phyloP scores from a whole-genome alignment of 2,797 vertebrate species.

The Forpus xanthops region DNA sequence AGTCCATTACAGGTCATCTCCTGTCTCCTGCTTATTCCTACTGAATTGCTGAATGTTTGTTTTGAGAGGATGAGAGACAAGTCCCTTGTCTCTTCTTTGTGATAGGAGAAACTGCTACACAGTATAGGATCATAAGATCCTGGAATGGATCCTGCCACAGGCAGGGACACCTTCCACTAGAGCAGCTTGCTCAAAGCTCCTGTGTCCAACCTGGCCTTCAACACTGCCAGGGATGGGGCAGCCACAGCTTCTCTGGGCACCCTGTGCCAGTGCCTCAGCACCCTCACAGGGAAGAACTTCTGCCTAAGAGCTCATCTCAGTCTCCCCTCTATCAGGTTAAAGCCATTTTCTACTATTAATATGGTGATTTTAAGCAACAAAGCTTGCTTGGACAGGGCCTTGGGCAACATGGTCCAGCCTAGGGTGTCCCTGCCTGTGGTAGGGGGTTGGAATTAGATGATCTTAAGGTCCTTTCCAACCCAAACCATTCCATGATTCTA shows the following conservation, averaged over 20 bases:
- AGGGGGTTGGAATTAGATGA: background rate
- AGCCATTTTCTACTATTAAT: background rate
- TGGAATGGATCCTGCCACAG: background rate
- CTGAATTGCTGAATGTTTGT: background rate
- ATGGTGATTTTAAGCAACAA: background rate
- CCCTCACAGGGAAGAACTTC: background rate
- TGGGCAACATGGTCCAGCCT: background rate
- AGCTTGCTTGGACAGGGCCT: background rate
- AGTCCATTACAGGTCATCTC: fast-evolving
- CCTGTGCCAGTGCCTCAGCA: background rate
- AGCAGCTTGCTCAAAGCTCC: background rate
- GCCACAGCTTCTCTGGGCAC: no score
- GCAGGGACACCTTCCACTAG: background rate
- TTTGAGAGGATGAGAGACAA: background rate
- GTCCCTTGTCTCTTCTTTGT: background rate
- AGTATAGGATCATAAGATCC: background rate
- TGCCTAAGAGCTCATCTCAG: background rate
- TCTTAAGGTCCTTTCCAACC: background rate
- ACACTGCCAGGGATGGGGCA: no score
- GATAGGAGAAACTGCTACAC: background rate
- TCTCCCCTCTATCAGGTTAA: background rate
- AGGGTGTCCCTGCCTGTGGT: no score
- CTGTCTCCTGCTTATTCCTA: background rate
- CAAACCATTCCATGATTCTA: background rate
- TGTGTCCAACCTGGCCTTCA: no score